A percentile compares a stretch with the other conserved stretches of the same genome.
Evolutionary conservation across 37 sponge, comb jelly and placozoan genomes (phyloP).

Genomic region (Eunapius fragilis): DNA sequence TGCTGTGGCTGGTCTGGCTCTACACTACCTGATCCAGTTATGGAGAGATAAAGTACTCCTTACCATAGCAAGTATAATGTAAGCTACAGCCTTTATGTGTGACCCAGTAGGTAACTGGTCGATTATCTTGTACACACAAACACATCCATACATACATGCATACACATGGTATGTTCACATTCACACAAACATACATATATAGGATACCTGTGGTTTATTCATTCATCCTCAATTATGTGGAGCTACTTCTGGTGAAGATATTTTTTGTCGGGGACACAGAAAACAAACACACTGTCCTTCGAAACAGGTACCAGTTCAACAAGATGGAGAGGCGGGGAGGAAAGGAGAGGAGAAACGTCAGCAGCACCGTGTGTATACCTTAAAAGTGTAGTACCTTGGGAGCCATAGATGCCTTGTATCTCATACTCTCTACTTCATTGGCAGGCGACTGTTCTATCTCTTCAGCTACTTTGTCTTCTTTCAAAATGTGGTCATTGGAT

Average conservation of each 20-base stretch:
- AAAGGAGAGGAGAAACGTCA: no score
- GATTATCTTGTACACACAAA: no score
- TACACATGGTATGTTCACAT: no score
- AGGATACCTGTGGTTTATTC: constrained; percentile 2
- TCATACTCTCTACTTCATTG: no score
- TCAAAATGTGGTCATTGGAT: constrained; percentile 30
- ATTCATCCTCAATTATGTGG: background rate
- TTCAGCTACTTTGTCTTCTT: constrained; percentile 27
- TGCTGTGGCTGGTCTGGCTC: background rate
- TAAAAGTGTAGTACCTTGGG: no score
- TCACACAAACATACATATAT: no score
- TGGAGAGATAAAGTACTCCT: background rate
- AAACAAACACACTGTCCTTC: constrained; percentile 5
- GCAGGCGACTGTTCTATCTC: constrained; percentile 23
- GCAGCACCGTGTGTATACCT: no score
- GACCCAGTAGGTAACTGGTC: no score
- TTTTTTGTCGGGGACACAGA: constrained; percentile 9
- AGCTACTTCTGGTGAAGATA: background rate
- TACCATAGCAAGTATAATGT: background rate
- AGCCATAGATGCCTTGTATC: no score
- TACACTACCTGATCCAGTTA: background rate
- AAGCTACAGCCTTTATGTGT: background rate
- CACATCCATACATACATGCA: no score
- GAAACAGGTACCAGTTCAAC: background rate
- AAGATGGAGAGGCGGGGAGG: no score